Evolutionary conservation across 2,888 invertebrate genomes (phyloP), one percentile per base, ranked within the genome.

Genomic region (Frankliniella intonsa): DNA sequence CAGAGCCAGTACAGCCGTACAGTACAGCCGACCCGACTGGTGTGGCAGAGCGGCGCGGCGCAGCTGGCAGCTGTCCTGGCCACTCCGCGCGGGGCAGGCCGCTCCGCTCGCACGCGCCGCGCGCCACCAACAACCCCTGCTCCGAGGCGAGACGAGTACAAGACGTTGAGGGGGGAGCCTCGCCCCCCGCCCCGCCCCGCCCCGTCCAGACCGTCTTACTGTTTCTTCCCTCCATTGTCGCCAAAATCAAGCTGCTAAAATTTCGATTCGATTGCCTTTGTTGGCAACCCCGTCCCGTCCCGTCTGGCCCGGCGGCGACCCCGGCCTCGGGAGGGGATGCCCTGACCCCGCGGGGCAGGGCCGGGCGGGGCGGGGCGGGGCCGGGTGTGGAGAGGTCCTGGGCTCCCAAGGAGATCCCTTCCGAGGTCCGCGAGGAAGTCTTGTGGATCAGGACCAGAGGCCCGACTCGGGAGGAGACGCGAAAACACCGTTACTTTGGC

Each of bases 211-310:
- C 55, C n/a, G 69, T 76, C 69, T 76, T 76, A 76, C 69, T 76
- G 69, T 76, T 76, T 76, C 69, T 76, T 25, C 69, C 69, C 55
- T 55, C 55, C 25, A 76, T 76, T 76, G 69, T 76, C 69, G 69
- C 69, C 69, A 25, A 76, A 76, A 76, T 76, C 69, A 76, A 76
- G 69, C 69, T 76, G 69, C 69, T 76, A 76, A 76, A 76, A 76
- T 76, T 76, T 76, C 69, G 69, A 76, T 76, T 76, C 69, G 69
- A 76, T 76, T 76, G 69, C 69, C 25, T 76, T 76, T 76, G 69
- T 76, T 76, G 69, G 62, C 62, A 3, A 62, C 62, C 19, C 62
- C 62, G 17, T 62, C 62, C 38, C 38, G 38, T 38, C 38, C 38
- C 38, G 38, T 38, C 38, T 38, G 38, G 38, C 3, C 38, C 38